phyloP scores from a whole-genome alignment of 2,113 vertebrate genomes.

The Campylomormyrus numenius region DNA sequence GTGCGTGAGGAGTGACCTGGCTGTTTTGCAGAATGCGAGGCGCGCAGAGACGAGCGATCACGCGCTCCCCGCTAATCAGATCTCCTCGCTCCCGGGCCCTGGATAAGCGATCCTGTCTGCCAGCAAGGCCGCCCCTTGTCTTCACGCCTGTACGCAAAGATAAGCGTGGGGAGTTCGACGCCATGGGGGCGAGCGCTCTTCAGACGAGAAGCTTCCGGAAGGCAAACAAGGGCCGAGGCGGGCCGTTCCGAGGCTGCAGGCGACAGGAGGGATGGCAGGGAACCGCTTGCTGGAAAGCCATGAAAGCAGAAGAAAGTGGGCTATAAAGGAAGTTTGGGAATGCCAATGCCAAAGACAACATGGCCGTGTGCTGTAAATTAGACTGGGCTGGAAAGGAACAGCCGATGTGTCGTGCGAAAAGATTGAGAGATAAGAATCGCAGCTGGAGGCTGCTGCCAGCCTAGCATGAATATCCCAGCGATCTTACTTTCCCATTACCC shows the following conservation, averaged over 20 bases:
- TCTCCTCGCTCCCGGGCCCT: neutral
- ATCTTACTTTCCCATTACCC: neutral
- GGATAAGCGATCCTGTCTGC: neutral
- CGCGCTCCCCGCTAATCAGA: neutral
- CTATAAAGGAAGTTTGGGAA: constrained; percentile 9
- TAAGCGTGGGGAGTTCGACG: neutral
- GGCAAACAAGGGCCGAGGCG: constrained; percentile 60
- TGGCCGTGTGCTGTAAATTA: constrained; percentile 23
- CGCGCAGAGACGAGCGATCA: constrained; percentile 26
- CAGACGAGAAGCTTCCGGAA: constrained; percentile 37
- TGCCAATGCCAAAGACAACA: constrained; percentile 17
- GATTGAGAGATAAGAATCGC: neutral
- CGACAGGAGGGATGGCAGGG: constrained; percentile 22
- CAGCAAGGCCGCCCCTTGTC: neutral
- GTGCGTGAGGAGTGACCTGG: constrained; percentile 9
- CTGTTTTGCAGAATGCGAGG: constrained; percentile 8
- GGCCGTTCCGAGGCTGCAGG: constrained; percentile 49
- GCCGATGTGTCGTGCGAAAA: too few relatives aligned
- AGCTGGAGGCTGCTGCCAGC: neutral
- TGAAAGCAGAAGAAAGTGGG: constrained; percentile 15
- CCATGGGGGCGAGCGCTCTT: neutral
- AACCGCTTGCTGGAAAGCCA: constrained; percentile 23
- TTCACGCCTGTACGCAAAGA: neutral
- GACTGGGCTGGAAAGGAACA: constrained; percentile 9
- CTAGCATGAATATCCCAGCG: neutral